phyloP scores from a whole-genome alignment of 2,888 invertebrate genomes.

The Melitaea athalia region DNA sequence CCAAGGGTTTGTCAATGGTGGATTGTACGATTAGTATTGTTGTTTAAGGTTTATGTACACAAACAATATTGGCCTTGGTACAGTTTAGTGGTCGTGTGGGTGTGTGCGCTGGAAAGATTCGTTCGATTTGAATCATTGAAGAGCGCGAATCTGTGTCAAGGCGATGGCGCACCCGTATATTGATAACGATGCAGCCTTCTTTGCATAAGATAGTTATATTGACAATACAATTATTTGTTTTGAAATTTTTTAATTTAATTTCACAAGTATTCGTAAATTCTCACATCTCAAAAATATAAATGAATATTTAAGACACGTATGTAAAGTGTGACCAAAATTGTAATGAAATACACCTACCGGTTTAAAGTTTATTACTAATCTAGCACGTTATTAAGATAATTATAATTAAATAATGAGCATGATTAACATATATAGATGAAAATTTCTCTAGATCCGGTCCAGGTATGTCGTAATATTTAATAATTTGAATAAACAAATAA shows the following conservation, averaged over 20 bases:
- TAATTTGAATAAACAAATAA: conserved; percentile 6
- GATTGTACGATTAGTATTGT: conserved; percentile 35
- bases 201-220: conserved; percentile 33
- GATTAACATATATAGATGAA: neutral
- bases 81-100: conserved; percentile 45
- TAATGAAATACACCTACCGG: too few species aligned
- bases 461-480: neutral
- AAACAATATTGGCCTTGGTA: conserved; percentile 64
- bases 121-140: conserved; percentile 39
- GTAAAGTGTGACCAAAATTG: too few species aligned
- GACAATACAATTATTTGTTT: conserved; percentile 1
- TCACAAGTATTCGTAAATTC: neutral
- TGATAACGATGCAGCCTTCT: conserved; percentile 69
- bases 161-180: conserved; percentile 68
- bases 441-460: conserved; percentile 8
- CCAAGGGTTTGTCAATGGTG: conserved; percentile 36
- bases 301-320: too few species aligned
- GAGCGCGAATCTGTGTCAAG: conserved; percentile 69
- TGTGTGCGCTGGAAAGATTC: conserved; percentile 61
- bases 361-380: too few species aligned
- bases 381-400: neutral
- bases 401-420: neutral
- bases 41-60: conserved; percentile 44
- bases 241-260: neutral
- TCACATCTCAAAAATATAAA: too few species aligned